Base-by-base conservation (phyloP, 2,888 invertebrate species). In the Tenthredo notha region DNA sequence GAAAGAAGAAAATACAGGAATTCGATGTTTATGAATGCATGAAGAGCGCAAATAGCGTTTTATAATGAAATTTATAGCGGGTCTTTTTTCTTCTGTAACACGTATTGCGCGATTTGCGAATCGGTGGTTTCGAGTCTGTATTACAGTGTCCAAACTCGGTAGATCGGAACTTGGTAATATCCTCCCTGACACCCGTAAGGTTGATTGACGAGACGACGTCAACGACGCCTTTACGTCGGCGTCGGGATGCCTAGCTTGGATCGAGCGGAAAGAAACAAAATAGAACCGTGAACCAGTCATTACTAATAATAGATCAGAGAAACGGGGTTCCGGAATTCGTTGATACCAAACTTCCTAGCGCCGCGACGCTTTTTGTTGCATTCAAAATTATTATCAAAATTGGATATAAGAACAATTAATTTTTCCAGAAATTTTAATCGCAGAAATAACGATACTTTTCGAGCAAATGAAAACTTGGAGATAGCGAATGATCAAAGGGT, bases 171-270 rank as follows among this genome's bases (percentile, higher is more conserved):
- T 21, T 80, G 12, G 80, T 40, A 80, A 54, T 77, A 54, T 33
- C 54, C 50, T 77, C 75, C 50, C 47, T 78, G 58, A 78, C 78
- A 78, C 21, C n/a, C 15, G 33, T 40, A 61, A 78, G 78, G 40
- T 80, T 40, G 80, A 80, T 80, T 80, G 80, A 80, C 80, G 80
- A 80, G 61, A 18, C 54, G 78, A 78, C 78, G 78, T 78, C 58
- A 25, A 58, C 50, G 47, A 74, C 47, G 75, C 50, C 50, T 50
- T 33, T 25, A 29, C 33, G 47, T 50, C 54, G 47, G 29, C 58
- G 80, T 50, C 77, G 50, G 29, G n/a, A 77, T 33, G 77, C 77
- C 77, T 77, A 29, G 77, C 77, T 54, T 77, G 50, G 18, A 54
- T 25, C 15, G 77, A 37, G 25, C 77, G 25, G 15, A 40, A 40